Evolutionary conservation across 2,113 vertebrate species (phyloP).

Genomic region (Nothocercus julius): DNA sequence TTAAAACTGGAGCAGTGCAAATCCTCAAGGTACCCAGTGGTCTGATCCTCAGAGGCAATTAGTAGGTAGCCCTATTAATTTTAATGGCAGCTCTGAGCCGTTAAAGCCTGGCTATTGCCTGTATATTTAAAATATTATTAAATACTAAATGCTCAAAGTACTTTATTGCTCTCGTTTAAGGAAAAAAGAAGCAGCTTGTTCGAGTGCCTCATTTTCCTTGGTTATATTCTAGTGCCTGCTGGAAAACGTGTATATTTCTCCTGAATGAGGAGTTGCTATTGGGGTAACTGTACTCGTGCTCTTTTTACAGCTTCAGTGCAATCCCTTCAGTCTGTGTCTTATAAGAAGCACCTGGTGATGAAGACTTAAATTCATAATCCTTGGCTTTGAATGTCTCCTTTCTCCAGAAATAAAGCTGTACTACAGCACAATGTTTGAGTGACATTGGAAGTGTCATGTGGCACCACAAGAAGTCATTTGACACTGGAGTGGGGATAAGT

Average conservation of each 20-base stretch:
- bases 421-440: background rate
- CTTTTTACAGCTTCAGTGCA: constrained; percentile 9
- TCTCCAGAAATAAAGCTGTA: background rate
- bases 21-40: constrained; percentile 37
- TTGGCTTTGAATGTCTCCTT: background rate
- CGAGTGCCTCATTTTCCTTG: background rate
- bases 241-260: background rate
- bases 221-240: constrained; percentile 13
- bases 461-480: constrained; percentile 22
- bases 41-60: constrained; percentile 59
- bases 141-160: constrained; percentile 29
- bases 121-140: constrained; percentile 60
- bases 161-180: constrained; percentile 37
- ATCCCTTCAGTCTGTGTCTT: background rate
- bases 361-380: constrained; percentile 1
- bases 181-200: background rate
- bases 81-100: constrained; percentile 56
- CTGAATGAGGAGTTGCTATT: background rate
- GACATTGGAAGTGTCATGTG: accelerated
- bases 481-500: background rate
- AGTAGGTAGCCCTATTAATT: constrained; percentile 63
- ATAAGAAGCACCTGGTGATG: constrained; percentile 18
- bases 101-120: constrained; percentile 49
- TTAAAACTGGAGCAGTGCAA: constrained; percentile 17
- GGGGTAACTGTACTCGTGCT: background rate